A percentile compares a stretch with the other conserved stretches of the same genome.
phyloP scores from a whole-genome alignment of 1,140 invertebrate species.

The Eurytemora carolleeae region DNA sequence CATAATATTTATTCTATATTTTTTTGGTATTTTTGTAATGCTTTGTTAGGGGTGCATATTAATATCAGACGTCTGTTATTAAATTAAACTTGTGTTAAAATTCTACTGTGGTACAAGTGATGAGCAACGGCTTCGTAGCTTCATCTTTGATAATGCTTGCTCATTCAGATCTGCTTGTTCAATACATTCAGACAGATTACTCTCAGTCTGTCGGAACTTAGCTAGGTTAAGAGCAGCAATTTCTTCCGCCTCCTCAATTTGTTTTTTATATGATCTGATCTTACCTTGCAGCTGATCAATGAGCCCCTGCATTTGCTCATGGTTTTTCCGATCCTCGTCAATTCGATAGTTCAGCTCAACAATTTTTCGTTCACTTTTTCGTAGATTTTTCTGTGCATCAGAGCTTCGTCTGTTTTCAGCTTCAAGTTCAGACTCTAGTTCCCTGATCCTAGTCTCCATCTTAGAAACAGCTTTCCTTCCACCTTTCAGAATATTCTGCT shows the following conservation, averaged over 20 bases:
- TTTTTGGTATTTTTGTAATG: too few species aligned
- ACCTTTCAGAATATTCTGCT: slow-evolving; percentile 32
- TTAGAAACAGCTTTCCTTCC: slow-evolving; percentile 36
- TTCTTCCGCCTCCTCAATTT: slow-evolving; percentile 40
- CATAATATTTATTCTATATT: too few species aligned
- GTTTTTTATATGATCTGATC: not conserved
- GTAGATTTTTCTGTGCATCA: slow-evolving; percentile 84
- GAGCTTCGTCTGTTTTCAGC: slow-evolving; percentile 85
- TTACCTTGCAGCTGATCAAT: slow-evolving; percentile 23
- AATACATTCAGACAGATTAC: slow-evolving; percentile 65
- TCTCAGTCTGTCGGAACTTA: slow-evolving; percentile 31
- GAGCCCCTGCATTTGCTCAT: slow-evolving; percentile 89
- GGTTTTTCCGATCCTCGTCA: slow-evolving; percentile 92
- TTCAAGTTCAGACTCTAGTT: slow-evolving; percentile 34
- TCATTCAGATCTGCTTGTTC: slow-evolving; percentile 93
- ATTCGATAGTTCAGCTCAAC: slow-evolving; percentile 38
- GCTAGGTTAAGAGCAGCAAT: slow-evolving; percentile 38
- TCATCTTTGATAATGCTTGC: slow-evolving; percentile 89
- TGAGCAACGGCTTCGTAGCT: slow-evolving; percentile 62
- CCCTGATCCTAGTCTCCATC: slow-evolving; percentile 26
- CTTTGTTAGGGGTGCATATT: too few species aligned
- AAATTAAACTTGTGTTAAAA: too few species aligned
- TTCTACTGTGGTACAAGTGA: slow-evolving; percentile 24
- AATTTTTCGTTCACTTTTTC: slow-evolving; percentile 49
- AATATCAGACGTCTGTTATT: too few species aligned